phyloP scores from a whole-genome alignment of 2,113 vertebrate genomes.

The Datnioides undecimradiatus region DNA sequence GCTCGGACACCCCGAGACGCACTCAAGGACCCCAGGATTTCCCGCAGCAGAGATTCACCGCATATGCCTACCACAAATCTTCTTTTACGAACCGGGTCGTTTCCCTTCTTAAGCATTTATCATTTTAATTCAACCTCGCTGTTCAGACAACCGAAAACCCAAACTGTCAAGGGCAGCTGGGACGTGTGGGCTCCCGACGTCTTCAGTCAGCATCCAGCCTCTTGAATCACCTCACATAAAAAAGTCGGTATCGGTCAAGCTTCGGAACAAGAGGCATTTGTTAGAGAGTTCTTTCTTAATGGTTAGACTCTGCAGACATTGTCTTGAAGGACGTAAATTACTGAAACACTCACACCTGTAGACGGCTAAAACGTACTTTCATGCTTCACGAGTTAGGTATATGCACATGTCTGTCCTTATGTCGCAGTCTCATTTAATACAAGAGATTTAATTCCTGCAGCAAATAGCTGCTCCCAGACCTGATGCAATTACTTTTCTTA shows the following conservation, averaged over 20 bases:
- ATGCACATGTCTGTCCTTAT: slow-evolving; percentile 4
- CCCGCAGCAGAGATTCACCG: not conserved
- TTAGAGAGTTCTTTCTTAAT: not conserved
- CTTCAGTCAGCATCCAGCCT: not conserved
- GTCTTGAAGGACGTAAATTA: not conserved
- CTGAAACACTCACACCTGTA: not conserved
- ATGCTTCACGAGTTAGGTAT: not conserved
- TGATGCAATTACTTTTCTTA: slow-evolving; percentile 66
- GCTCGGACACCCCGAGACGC: not conserved
- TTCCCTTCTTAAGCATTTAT: slow-evolving; percentile 22
- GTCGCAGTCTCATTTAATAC: slow-evolving; percentile 26
- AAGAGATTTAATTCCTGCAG: slow-evolving; percentile 39
- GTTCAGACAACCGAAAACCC: slow-evolving; percentile 6
- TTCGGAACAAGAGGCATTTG: not conserved
- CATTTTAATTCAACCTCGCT: slow-evolving; percentile 30
- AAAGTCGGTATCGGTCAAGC: not conserved
- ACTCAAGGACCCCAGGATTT: not conserved
- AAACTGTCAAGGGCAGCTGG: not conserved
- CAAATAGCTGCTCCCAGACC: slow-evolving; percentile 49
- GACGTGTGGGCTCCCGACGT: not conserved
- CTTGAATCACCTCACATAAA: not conserved
- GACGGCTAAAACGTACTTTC: not conserved
- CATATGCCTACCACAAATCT: slow-evolving; percentile 33
- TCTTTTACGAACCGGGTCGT: slow-evolving; percentile 18
- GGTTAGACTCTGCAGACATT: not conserved